phyloP scores from a whole-genome alignment of 2,888 invertebrate species.

The Ceramica pisi region DNA sequence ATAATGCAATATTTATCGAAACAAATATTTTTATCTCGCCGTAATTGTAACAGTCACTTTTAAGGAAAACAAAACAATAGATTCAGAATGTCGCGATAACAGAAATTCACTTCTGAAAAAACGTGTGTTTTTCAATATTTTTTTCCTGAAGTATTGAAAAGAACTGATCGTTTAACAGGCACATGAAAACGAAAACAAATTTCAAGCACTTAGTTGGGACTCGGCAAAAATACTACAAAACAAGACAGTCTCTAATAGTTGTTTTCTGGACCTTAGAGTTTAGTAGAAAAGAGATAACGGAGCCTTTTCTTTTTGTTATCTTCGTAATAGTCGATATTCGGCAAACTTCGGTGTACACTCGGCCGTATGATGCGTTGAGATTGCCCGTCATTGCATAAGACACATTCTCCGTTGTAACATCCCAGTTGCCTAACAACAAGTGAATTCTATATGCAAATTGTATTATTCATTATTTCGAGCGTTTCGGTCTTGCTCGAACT shows the following conservation, averaged over 20 bases:
- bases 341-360: constrained; percentile 41
- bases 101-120: neutral
- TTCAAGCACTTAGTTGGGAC: neutral
- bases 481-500: neutral
- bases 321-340: constrained; percentile 29
- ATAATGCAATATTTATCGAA: constrained; percentile 1
- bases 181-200: neutral
- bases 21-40: neutral
- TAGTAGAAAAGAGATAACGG: neutral
- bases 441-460: constrained; percentile 63
- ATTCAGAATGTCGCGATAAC: neutral
- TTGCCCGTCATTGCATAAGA: constrained; percentile 63
- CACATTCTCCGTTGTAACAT: constrained; percentile 65
- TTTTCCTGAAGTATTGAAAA: neutral
- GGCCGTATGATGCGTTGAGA: constrained; percentile 56
- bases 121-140: neutral
- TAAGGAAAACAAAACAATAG: constrained; percentile 4
- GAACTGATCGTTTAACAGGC: neutral
- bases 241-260: neutral
- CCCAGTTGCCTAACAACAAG: constrained; percentile 61
- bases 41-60: neutral
- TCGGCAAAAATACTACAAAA: too few relatives aligned
- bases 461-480: constrained; percentile 19
- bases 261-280: too few relatives aligned
- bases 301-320: neutral